A percentile compares a stretch with the other conserved stretches of the same genome.
Evolutionary conservation across 2,888 invertebrate species (phyloP).

Genomic region (Clanis bilineata): DNA sequence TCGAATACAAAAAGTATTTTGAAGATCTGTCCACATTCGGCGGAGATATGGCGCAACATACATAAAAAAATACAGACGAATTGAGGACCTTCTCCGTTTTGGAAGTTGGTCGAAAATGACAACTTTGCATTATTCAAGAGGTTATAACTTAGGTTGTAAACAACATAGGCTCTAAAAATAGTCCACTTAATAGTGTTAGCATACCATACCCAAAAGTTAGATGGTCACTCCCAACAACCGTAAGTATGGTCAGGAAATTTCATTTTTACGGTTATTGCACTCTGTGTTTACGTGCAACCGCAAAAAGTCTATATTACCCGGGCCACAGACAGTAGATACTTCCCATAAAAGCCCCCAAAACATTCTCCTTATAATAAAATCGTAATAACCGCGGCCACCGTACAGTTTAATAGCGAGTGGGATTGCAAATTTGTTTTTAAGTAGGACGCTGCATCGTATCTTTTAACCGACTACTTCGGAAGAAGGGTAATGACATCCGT

Average conservation of each 20-base stretch:
- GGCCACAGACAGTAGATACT: background rate
- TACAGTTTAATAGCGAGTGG: background rate
- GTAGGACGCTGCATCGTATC: background rate
- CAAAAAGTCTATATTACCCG: background rate
- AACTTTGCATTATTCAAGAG: background rate
- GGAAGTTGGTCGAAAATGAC: too few species aligned
- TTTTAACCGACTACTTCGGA: too few species aligned
- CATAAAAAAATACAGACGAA: too few species aligned
- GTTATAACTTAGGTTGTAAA: background rate
- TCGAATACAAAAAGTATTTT: too few species aligned
- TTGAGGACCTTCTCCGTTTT: too few species aligned
- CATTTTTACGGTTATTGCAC: constrained; percentile 15
- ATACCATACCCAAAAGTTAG: background rate
- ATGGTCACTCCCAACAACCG: background rate
- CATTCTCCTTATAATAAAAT: background rate
- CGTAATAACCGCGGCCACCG: background rate
- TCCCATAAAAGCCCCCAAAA: background rate
- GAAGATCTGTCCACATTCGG: too few species aligned
- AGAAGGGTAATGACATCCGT: too few species aligned
- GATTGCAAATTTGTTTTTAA: background rate
- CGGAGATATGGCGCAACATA: too few species aligned
- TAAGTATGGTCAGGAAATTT: background rate
- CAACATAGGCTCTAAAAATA: background rate
- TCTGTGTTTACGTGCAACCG: constrained; percentile 9
- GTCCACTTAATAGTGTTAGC: background rate